Evolutionary conservation across 2,888 invertebrate species (phyloP), one percentile per base, ranked within the genome.

Genomic region (Aspidiotus rigidus): DNA sequence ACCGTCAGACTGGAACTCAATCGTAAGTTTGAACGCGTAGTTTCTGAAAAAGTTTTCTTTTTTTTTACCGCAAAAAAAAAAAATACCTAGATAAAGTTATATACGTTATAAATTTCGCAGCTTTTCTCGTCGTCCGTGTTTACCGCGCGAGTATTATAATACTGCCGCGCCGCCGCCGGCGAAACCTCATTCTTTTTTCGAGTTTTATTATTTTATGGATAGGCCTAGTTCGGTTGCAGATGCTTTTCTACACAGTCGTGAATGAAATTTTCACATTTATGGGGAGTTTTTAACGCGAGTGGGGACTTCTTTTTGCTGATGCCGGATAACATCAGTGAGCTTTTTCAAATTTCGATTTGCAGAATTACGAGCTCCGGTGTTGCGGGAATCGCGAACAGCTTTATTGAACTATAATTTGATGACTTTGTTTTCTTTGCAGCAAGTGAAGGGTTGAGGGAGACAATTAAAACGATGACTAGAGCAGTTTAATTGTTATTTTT

Each of bases 1-100:
- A 87, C 86, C 73, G 88, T 92, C 74, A 83, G 89, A 74, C 82
- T 92, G 75, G 91, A 92, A 78, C 85, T 93, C 82, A 84, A 89
- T 77, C 80, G 92, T 92, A 79, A 87, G 90, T 87, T 74, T 70
- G 5, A 28, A 28, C 1, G 28, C 28, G 28, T 61, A 49, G 42
- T 39, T 40, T 56, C 41, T 41, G 41, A 64, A 61, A 17, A 61
- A 39, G 13, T 59, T 13, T 17, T 10, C 13, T 13, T n/a, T 10
- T 59, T 13, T n/a, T 28, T 61, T 41, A 28, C 28, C 54, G 54
- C 54, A 53, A 53, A 53, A 15, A n/a, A 53, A 53, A 53, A 15
- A n/a, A 53, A 53, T 53, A 53, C 13, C 13, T 53, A 28, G 28
- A 28, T 28, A 28, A 28, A 28, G 28, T 28, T 28, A 28, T n/a